Conservation (phyloP, 2,113 vertebrate species). For the Pygoscelis adeliae region DNA sequence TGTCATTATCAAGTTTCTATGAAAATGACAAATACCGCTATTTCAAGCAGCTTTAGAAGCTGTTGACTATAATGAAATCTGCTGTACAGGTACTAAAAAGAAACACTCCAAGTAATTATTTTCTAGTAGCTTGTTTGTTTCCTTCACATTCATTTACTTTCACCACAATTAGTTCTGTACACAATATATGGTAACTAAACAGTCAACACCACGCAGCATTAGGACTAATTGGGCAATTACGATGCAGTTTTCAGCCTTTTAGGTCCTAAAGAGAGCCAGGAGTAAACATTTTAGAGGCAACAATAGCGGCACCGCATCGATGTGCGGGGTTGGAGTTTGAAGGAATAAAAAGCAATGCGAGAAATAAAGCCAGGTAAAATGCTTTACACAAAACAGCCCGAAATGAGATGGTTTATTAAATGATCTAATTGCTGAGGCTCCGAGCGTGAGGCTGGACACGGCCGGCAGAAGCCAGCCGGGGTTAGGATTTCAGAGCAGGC, state of each 20-base stretch:
- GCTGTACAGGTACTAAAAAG: slow-evolving; percentile 99
- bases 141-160: slow-evolving; percentile 99
- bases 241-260: slow-evolving; percentile 95
- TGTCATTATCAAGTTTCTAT: slow-evolving; percentile 99
- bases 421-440: slow-evolving; percentile 29
- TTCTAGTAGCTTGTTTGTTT: slow-evolving; percentile 99
- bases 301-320: slow-evolving; percentile 74
- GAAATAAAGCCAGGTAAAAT: slow-evolving; percentile 49
- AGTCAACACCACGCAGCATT: slow-evolving; percentile 90
- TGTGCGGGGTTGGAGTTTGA: slow-evolving; percentile 66
- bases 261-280: slow-evolving; percentile 87
- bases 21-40: slow-evolving; percentile 99
- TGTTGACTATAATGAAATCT: slow-evolving; percentile 99
- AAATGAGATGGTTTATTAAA: slow-evolving; percentile 24
- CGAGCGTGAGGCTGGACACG: neutral
- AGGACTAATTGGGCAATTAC: slow-evolving; percentile 99
- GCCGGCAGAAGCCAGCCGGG: accelerated
- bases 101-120: slow-evolving; percentile 99
- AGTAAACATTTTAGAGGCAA: slow-evolving; percentile 85
- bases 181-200: slow-evolving; percentile 87
- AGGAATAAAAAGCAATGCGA: slow-evolving; percentile 66
- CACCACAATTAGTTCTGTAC: slow-evolving; percentile 98
- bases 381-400: neutral
- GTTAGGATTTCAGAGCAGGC: neutral
- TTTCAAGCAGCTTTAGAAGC: slow-evolving; percentile 98